Base-by-base conservation (phyloP, 2,888 invertebrate species). In the Noctua fimbriata region DNA sequence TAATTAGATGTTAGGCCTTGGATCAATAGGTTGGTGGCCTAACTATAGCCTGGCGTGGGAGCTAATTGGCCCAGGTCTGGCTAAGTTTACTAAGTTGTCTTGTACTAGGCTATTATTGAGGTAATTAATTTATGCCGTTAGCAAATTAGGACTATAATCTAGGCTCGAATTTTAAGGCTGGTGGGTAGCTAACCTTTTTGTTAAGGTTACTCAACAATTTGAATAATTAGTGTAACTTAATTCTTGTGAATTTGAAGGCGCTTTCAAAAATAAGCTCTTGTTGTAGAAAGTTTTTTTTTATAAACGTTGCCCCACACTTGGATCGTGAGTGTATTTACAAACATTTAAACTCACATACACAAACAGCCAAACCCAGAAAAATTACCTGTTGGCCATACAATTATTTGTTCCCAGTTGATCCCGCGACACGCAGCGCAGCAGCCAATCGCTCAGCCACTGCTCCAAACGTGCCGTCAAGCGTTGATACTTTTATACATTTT, bases 101-200 rank as follows among this genome's bases (percentile, higher is more conserved):
- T 69, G 73, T 65, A 60, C 73, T 55, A 28, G 7, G 32, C 58
- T 52, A 81, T 85, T 77, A 74, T 70, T 79, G 63, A 28, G 69
- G 63, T 78, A 78, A 73, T 83, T 82, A 63, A 74, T 74, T 79
- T 71, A 73, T 47, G 41, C 67, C 36, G 78, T 18, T 65, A 60
- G 32, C 28, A 70, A 71, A 83, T 82, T 79, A 70, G 28, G 44
- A 52, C n/a, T 24, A 58, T 69, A 76, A 81, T 69, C 76, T 58
- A 76, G 63, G 55, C 60, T 55, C 10, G 18, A 80, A 76, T 63
- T 81, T 81, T 41, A 55, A 75, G 36, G 44, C 52, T 79, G 2
- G 16, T 16, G n/a, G 32, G 18, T 67, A 55, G 55, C 24, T 55
- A 55, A 49, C 36, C 36, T 69, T 67, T 79, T 65, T 49, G 32